A percentile compares a stretch with the other conserved stretches of the same genome.
These are phyloP conservation scores for Odocoileus hemionus DNA, from an alignment of 2,113 vertebrate genomes.

Conservation along the genomic window DNA sequence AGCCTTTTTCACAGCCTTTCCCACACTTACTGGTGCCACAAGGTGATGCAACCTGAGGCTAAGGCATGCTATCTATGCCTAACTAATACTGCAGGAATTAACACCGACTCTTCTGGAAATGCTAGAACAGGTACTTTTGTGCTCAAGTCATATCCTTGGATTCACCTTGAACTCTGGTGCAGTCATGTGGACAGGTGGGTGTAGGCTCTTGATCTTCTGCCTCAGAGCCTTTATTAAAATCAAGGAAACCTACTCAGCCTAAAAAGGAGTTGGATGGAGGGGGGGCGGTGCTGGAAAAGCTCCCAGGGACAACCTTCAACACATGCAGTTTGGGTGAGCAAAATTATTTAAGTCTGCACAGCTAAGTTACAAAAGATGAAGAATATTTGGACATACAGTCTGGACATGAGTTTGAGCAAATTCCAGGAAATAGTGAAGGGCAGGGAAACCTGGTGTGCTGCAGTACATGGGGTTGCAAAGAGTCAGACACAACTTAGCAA, in stretches of 20 bases:
- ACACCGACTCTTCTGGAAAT: background rate
- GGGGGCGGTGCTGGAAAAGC: background rate
- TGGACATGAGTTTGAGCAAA: background rate
- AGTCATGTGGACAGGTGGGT: background rate
- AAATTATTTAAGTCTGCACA: background rate
- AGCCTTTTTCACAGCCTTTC: background rate
- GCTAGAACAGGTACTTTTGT: background rate
- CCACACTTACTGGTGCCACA: background rate
- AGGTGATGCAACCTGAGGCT: conserved; percentile 15
- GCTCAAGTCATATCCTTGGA: background rate
- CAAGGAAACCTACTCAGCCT: background rate
- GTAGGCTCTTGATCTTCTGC: background rate
- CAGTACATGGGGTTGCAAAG: background rate
- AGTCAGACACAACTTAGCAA: background rate
- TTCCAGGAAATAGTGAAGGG: background rate
- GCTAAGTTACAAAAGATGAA: background rate
- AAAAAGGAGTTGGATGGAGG: background rate
- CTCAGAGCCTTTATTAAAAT: background rate
- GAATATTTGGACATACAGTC: background rate
- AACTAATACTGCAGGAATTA: background rate
- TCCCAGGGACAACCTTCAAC: background rate
- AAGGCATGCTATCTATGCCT: background rate
- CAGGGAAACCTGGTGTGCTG: background rate
- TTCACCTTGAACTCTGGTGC: background rate
- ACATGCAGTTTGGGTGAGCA: background rate